phyloP scores from a whole-genome alignment of 2,113 vertebrate species.

The Neopipo cinnamomea region DNA sequence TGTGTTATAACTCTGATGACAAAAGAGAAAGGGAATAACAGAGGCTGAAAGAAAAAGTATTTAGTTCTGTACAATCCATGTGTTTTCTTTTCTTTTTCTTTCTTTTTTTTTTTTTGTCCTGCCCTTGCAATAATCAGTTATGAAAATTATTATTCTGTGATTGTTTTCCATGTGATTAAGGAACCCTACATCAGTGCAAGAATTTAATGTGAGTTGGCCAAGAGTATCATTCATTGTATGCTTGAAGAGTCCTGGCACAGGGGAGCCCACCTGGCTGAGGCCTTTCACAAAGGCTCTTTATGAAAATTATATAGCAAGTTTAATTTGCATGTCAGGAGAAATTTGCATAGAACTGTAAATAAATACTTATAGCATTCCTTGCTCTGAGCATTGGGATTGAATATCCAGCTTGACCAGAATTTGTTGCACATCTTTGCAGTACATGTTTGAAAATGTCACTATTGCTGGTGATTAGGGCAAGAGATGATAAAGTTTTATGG shows the following conservation, averaged over 20 bases:
- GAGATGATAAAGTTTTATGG: neutral
- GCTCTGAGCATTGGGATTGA: neutral
- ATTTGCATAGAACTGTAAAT: neutral
- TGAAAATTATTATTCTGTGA: neutral
- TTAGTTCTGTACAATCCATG: neutral
- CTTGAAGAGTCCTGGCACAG: neutral
- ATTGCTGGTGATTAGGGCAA: neutral
- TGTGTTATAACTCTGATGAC: neutral
- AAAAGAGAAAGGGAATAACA: neutral
- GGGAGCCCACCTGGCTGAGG: neutral
- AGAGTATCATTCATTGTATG: neutral
- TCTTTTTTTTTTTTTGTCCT: neutral
- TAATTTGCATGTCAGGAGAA: neutral
- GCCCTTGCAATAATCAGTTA: neutral
- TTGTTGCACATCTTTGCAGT: neutral
- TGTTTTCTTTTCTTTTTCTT: neutral
- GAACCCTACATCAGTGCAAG: neutral
- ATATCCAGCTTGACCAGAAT: neutral
- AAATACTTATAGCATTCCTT: neutral
- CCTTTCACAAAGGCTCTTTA: neutral
- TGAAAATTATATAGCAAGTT: neutral
- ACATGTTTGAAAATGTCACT: neutral
- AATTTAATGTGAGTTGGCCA: neutral
- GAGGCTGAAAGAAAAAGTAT: neutral
- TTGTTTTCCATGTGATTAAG: neutral